phyloP scores from a whole-genome alignment of 2,888 invertebrate species.

The Phortica okadai region DNA sequence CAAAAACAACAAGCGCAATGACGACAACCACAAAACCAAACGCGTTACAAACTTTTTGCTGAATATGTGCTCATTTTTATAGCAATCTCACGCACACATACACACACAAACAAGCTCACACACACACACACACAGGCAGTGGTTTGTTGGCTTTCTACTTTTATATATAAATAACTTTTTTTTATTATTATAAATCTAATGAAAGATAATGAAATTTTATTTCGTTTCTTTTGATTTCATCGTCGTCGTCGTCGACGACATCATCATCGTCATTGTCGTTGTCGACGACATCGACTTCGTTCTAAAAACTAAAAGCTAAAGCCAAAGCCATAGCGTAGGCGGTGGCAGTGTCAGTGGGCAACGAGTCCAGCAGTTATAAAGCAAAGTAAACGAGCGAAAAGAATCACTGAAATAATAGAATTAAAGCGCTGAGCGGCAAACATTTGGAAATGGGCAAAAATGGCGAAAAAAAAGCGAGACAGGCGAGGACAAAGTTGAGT shows the following conservation, averaged over 20 bases:
- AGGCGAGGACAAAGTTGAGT: conserved; percentile 59
- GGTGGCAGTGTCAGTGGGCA: not conserved
- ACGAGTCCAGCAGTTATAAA: not conserved
- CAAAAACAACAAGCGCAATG: not conserved
- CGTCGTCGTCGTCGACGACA: conserved; percentile 56
- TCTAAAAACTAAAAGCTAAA: conserved; percentile 59
- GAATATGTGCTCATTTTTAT: conserved; percentile 51
- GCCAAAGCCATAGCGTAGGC: not conserved
- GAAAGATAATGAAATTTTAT: conserved; percentile 70
- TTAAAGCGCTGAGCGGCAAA: conserved; percentile 53
- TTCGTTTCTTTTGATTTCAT: conserved; percentile 63
- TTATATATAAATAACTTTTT: conserved; percentile 49
- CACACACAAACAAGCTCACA: not conserved
- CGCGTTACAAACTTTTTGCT: conserved; percentile 54
- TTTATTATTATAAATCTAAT: conserved; percentile 70
- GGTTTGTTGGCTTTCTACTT: conserved; percentile 18
- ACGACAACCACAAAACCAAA: conserved; percentile 47
- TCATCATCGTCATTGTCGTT: not conserved
- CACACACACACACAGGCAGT: not conserved
- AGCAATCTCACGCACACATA: not conserved
- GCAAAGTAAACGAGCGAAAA: not conserved
- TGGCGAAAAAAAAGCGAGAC: conserved; percentile 4
- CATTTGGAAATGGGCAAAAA: not conserved
- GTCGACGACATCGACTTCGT: not conserved
- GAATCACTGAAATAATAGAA: conserved; percentile 60